Evolutionary conservation across 2,888 invertebrate genomes (phyloP).

Genomic region (Pterobdella sp.): DNA sequence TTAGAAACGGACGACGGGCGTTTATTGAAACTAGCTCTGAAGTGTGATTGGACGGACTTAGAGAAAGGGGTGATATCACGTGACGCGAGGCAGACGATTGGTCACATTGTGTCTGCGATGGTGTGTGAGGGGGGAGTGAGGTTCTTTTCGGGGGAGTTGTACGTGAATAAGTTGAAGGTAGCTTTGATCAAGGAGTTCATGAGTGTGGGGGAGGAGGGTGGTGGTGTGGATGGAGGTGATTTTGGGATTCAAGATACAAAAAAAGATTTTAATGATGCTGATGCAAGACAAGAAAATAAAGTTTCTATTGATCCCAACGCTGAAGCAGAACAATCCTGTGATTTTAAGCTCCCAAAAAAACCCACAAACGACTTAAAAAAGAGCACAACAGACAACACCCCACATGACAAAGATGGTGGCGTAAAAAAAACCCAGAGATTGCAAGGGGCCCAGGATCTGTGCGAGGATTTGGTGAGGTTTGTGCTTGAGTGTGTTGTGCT

Average conservation of each 20-base stretch:
- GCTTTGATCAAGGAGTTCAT: slow-evolving; percentile 38
- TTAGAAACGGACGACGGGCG: slow-evolving; percentile 44
- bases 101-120: slow-evolving; percentile 47
- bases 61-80: slow-evolving; percentile 37
- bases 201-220: background rate
- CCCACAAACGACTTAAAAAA: too few species aligned
- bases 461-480: background rate
- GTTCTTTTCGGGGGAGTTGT: slow-evolving; percentile 44
- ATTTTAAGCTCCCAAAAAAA: too few species aligned
- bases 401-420: background rate
- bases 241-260: background rate
- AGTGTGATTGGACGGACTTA: slow-evolving; percentile 42
- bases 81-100: slow-evolving; percentile 41
- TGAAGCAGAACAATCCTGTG: background rate
- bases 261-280: background rate
- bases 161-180: slow-evolving; percentile 45
- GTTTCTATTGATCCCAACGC: background rate
- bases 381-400: too few species aligned
- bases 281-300: background rate
- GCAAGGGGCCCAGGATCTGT: too few species aligned
- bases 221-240: background rate
- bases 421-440: too few species aligned
- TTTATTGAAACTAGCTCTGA: slow-evolving; percentile 43
- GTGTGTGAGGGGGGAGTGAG: slow-evolving; percentile 43
- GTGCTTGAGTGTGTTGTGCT: background rate